phyloP scores from a whole-genome alignment of 64 coral and sea anemone species.

The Montipora cactus region DNA sequence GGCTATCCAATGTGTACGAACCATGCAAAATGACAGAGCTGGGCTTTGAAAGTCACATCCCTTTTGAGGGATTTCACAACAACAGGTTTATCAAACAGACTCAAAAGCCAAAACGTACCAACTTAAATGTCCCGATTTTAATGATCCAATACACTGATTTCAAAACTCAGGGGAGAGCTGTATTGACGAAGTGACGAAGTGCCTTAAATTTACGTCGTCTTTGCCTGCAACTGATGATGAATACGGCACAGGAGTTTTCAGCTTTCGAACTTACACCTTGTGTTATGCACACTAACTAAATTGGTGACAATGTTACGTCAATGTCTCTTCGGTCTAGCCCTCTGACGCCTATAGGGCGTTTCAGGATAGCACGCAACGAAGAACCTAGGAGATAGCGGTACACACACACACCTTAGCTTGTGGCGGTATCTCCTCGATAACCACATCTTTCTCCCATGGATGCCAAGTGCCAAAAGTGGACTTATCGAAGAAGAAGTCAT shows the following conservation, averaged over 20 bases:
- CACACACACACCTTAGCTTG: conserved; percentile 77
- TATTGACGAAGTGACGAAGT: too few species aligned
- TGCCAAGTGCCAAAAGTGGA: conserved; percentile 97
- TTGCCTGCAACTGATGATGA: too few species aligned
- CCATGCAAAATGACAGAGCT: too few species aligned
- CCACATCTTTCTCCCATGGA: conserved; percentile 93
- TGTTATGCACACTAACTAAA: too few species aligned
- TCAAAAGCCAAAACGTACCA: not conserved
- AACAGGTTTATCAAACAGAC: not conserved
- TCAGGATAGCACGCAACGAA: not conserved
- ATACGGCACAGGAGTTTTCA: too few species aligned
- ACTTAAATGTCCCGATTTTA: not conserved
- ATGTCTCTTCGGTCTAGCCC: too few species aligned
- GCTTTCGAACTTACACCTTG: too few species aligned
- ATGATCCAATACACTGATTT: not conserved
- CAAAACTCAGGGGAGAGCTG: not conserved
- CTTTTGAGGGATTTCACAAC: too few species aligned
- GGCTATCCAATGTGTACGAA: too few species aligned
- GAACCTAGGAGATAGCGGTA: not conserved
- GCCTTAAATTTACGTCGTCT: not conserved
- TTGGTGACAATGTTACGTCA: too few species aligned
- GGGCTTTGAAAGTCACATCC: too few species aligned
- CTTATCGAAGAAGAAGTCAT: conserved; percentile 98
- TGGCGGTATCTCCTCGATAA: conserved; percentile 76
- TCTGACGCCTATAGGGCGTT: not conserved